Base-by-base conservation (phyloP, 2,888 invertebrate species). In the Busseola fusca region DNA sequence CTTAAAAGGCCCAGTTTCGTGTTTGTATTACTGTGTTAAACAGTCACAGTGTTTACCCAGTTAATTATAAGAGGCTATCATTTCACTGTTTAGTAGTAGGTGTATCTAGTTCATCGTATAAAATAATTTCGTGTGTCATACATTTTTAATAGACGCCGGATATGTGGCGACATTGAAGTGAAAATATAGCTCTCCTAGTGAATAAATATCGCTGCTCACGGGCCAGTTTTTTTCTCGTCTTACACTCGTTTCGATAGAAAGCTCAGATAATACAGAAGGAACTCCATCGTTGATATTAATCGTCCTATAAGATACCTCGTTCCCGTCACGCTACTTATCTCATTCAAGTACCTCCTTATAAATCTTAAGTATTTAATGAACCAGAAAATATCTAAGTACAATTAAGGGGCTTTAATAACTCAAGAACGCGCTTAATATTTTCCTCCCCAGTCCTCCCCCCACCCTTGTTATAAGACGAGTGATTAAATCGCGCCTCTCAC, bases 401-500 rank as follows among this genome's bases (percentile, higher is more conserved):
- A 93, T 94, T 92, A 93, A 90, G 91, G 87, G 87, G 89, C 87
- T 89, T 90, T 92, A 93, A 94, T 95, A 94, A 92, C 90, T 92
- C 87, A 91, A 91, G 93, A 93, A 93, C 92, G 92, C 88, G 88
- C 91, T 92, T 92, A 91, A 94, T 93, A 92, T 90, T 89, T 50
- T 89, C 90, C 89, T 85, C 82, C 85, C 82, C 82, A 76, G 77
- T 81, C 83, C 84, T 82, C 84, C 92, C 83, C 84, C 85, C 85
- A 75, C 84, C 91, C 91, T 93, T 91, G 90, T 93, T 92, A 92
- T 92, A 92, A 92, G 91, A 86, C 90, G 85, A 89, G 92, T 90
- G 92, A 95, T 95, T 94, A 95, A 94, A 92, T 92, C 89, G 92
- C 87, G 90, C 91, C 92, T 90, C 90, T 93, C 90, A 92, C 92